phyloP scores from a whole-genome alignment of 2,888 invertebrate species.

The Panopea generosa region DNA sequence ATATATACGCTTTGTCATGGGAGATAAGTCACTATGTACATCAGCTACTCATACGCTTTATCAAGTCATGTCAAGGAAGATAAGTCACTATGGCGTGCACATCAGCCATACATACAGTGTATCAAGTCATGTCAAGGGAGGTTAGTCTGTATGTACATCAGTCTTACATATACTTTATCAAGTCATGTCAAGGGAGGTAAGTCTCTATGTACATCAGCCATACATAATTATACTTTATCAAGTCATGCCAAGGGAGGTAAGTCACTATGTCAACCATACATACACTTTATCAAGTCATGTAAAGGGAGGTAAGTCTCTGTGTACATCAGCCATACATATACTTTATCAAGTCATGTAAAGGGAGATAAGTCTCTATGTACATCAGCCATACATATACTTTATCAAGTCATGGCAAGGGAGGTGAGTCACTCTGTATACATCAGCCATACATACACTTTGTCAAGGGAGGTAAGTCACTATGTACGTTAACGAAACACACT shows the following conservation, averaged over 20 bases:
- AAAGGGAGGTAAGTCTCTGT: slow-evolving; percentile 60
- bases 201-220: too few relatives aligned
- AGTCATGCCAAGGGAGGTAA: too few relatives aligned
- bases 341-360: slow-evolving; percentile 73
- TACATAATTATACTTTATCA: too few relatives aligned
- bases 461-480: slow-evolving; percentile 79
- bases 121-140: too few relatives aligned
- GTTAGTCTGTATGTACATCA: slow-evolving; percentile 73
- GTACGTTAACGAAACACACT: too few relatives aligned
- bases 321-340: slow-evolving; percentile 77
- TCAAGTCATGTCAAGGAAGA: slow-evolving; percentile 77
- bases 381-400: slow-evolving; percentile 77
- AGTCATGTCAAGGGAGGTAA: too few relatives aligned
- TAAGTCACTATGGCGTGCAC: too few relatives aligned
- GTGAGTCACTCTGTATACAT: slow-evolving; percentile 67
- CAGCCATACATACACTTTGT: slow-evolving; percentile 78
- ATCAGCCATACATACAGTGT: too few relatives aligned
- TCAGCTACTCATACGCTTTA: slow-evolving; percentile 77
- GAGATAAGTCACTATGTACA: slow-evolving; percentile 70
- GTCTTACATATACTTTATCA: slow-evolving; percentile 77
- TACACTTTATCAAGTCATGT: slow-evolving; percentile 73
- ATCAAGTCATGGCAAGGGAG: too few relatives aligned
- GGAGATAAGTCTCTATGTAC: slow-evolving; percentile 77
- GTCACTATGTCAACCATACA: slow-evolving; percentile 76
- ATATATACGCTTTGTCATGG: too few relatives aligned